Base-by-base conservation (phyloP, 2,113 vertebrate genomes). In the Numenius arquata region DNA sequence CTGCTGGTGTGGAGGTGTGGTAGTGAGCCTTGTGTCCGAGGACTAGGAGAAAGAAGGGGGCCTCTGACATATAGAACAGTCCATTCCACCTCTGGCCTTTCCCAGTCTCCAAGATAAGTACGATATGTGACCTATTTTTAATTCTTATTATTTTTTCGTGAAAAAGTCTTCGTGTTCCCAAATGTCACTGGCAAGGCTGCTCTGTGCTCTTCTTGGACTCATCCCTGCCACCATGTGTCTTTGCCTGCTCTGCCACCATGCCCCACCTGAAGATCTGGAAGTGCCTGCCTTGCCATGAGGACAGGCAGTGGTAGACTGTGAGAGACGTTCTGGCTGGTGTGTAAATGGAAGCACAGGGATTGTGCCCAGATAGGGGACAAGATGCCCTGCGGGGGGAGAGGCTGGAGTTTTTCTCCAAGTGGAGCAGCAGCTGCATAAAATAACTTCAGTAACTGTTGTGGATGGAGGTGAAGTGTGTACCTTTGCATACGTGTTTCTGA, bases 351-450 rank as follows among this genome's bases (percentile, higher is more conserved):
- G 45, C n/a, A 20, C 17, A 32, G 55, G 59, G 25, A 19, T 32
- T 0, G 2, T 62, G 43, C 52, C 32, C 23, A 32, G 22, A 7
- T 1, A 41, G 26, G 74, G 56, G 26, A 50, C 0, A 2, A 70
- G 61, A 43, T 52, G 21, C 34, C 11, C 29, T 78, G 41, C 34
- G 75, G 21, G 8, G 32, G 30, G 25, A 74, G 43, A 79, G 66
- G 23, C 6, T 92, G 59, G n/a, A 63, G 47, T 61, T 76, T 8
- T 56, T 62, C n/a, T 85, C 48, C 63, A 90, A 26, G 38, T 22
- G 9, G 75, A 83, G 40, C 59, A 87, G 52, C 48, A 66, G 26
- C 38, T 89, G 19, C 58, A 20, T 59, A 56, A 82, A 56, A 17
- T 55, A n/a, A 52, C 5, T 14, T 43, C 23, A 45, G 12, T 32